Evolutionary conservation across 2,113 vertebrate species (phyloP).

Genomic region (Taurulus bubalis): DNA sequence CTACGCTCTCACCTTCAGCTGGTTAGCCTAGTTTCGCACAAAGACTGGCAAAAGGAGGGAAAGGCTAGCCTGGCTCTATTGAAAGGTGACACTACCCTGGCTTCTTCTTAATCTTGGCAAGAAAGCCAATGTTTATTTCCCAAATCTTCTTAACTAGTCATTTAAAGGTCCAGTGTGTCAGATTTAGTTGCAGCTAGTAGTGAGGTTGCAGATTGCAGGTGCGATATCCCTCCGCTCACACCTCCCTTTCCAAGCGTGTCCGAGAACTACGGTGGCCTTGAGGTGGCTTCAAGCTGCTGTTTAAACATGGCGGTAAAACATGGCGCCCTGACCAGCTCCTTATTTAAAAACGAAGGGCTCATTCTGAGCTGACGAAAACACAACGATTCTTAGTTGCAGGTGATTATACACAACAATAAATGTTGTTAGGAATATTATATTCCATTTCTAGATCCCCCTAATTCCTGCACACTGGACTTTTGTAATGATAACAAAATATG

Average conservation of each 20-base stretch:
- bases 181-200: too few relatives aligned
- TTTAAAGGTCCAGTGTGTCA: too few relatives aligned
- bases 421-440: background rate
- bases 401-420: background rate
- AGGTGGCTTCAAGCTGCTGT: background rate
- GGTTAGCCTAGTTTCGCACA: background rate
- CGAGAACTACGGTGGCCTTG: background rate
- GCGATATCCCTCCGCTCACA: too few relatives aligned
- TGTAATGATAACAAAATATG: background rate
- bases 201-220: too few relatives aligned
- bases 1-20: background rate
- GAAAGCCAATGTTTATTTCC: too few relatives aligned
- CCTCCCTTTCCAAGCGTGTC: too few relatives aligned
- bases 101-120: too few relatives aligned
- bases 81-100: too few relatives aligned
- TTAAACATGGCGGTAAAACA: too few relatives aligned
- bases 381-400: too few relatives aligned
- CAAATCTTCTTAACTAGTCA: too few relatives aligned
- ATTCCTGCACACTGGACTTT: background rate
- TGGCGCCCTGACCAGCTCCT: background rate
- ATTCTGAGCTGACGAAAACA: background rate
- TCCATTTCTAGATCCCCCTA: background rate
- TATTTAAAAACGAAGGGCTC: background rate
- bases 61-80: too few relatives aligned
- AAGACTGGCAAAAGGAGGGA: background rate